Evolutionary conservation across 2,113 vertebrate species (phyloP).

Genomic region (Myanophis thanlyinensis): DNA sequence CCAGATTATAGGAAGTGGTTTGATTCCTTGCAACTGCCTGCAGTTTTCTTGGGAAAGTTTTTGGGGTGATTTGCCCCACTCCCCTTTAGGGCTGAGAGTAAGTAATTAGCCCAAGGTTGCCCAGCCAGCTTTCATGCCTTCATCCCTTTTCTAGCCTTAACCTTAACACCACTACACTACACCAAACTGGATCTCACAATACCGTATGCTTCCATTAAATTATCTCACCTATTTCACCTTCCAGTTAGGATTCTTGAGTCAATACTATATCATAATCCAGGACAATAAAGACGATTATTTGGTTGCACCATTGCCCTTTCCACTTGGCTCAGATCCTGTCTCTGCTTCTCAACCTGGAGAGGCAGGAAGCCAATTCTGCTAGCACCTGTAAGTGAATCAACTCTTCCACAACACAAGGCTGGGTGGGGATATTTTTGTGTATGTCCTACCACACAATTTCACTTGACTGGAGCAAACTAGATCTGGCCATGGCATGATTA

Average conservation of each 20-base stretch:
- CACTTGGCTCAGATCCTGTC: background rate
- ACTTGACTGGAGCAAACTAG: background rate
- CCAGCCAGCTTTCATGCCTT: background rate
- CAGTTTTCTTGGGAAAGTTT: background rate
- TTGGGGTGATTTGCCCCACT: background rate
- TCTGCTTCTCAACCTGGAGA: background rate
- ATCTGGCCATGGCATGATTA: background rate
- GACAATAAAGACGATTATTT: background rate
- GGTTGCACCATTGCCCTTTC: background rate
- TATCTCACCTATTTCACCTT: background rate
- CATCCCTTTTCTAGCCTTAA: background rate
- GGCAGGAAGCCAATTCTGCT: background rate
- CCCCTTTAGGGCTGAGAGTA: background rate
- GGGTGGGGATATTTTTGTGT: background rate
- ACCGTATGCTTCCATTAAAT: background rate
- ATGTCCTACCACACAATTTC: background rate
- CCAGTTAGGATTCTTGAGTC: background rate
- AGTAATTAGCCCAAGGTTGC: background rate
- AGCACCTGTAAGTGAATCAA: background rate
- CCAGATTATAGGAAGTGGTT: background rate
- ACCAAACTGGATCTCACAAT: background rate
- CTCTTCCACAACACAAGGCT: background rate
- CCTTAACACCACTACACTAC: background rate
- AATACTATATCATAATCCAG: background rate
- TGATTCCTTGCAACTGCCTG: background rate